Percentiles rank a stretch among this genome's conserved stretches.
Conservation (phyloP, 1,140 invertebrate species). For the Leptinotarsa lineolata region DNA sequence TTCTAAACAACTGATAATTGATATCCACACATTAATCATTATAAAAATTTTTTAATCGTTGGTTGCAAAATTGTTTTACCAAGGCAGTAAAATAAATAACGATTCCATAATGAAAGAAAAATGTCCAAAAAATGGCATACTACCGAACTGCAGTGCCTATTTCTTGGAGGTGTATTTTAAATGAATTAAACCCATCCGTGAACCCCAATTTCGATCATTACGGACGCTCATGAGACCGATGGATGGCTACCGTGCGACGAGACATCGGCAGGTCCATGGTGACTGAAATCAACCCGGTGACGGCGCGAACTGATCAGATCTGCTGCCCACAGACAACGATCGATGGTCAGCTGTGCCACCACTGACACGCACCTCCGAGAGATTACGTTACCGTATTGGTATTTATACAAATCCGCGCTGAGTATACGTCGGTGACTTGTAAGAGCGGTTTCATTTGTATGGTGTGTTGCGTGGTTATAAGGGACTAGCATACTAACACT, state of each 20-base stretch:
- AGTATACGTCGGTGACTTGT: not conserved
- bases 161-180: conserved; percentile 5
- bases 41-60: too few relatives aligned
- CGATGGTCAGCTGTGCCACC: conserved; percentile 68
- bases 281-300: conserved; percentile 28
- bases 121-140: not conserved
- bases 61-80: too few relatives aligned
- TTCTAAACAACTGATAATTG: too few relatives aligned
- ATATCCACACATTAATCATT: too few relatives aligned
- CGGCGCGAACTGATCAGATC: conserved; percentile 63
- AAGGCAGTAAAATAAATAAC: not conserved
- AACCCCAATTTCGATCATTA: not conserved
- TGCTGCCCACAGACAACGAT: conserved; percentile 63
- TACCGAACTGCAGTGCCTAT: conserved; percentile 7
- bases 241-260: conserved; percentile 26
- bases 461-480: not conserved
- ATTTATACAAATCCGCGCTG: conserved; percentile 1
- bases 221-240: conserved; percentile 7
- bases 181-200: conserved; percentile 10
- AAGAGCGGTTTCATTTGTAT: not conserved
- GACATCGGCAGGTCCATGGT: conserved; percentile 13
- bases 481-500: too few relatives aligned
- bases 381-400: not conserved
- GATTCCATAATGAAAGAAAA: not conserved
- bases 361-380: conserved; percentile 55